These are phyloP conservation scores for Drosophila testacea DNA, from an alignment of 2,888 invertebrate genomes.

Conservation along the genomic window DNA sequence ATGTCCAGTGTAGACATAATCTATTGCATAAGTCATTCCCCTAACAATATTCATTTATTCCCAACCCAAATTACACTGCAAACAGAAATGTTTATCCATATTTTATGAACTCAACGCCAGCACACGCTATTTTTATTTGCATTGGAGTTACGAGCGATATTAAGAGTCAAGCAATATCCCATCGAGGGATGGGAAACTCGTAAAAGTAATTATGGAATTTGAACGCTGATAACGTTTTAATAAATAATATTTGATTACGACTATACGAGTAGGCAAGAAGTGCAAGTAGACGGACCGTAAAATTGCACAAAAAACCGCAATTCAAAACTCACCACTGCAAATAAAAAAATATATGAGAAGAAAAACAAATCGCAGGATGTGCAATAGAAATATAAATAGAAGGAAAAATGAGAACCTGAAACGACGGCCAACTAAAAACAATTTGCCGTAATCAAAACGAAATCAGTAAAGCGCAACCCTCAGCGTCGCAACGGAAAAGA, in stretches of 20 bases:
- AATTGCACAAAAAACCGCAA: conserved; percentile 55
- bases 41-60: conserved; percentile 54
- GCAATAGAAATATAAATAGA: conserved; percentile 32
- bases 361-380: conserved; percentile 36
- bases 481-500: conserved; percentile 42
- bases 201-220: conserved; percentile 43
- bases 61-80: conserved; percentile 66
- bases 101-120: conserved; percentile 35
- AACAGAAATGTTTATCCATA: conserved; percentile 67
- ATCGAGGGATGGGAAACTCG: conserved; percentile 7
- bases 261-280: conserved; percentile 25
- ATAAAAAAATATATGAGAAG: conserved; percentile 16
- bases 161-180: conserved; percentile 30
- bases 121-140: conserved; percentile 67
- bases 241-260: conserved; percentile 23
- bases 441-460: conserved; percentile 79
- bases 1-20: conserved; percentile 35
- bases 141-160: conserved; percentile 53
- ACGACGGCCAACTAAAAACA: conserved; percentile 72
- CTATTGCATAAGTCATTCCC: conserved; percentile 50
- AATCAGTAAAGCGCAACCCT: conserved; percentile 72
- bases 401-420: conserved; percentile 25
- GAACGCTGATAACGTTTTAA: conserved; percentile 38
- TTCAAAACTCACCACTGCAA: conserved; percentile 35
- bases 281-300: conserved; percentile 47